Base-by-base conservation (phyloP, 2,888 invertebrate genomes). In the Tromatobia lineatoria region DNA sequence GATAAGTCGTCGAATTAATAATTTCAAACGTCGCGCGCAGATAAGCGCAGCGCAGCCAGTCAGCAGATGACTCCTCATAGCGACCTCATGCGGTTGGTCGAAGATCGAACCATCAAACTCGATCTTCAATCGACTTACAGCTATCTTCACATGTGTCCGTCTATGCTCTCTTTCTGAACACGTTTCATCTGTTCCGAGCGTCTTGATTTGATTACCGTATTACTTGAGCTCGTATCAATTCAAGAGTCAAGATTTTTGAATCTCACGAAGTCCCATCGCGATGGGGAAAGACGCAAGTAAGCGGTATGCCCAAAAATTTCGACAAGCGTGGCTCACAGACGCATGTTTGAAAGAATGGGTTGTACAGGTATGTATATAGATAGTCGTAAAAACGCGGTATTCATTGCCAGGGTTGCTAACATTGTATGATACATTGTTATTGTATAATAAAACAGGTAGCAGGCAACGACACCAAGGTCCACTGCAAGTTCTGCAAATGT, bases 271-370 rank as follows among this genome's bases (percentile, higher is more conserved):
- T 20, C 57, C 13, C 42, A 45, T 45, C 18, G 29, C n/a, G 20
- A 61, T 70, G n/a, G 78, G 38, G 11, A 70, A 78, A 52, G 47
- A 70, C 34, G 7, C 45, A 6, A 45, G 45, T 45, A 54, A 61
- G 45, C 47, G 15, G 10, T 76, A 69, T 20, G 29, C 23, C 29
- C 69, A 59, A 77, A 77, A 77, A 20, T 69, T 59, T 57, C 25
- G 77, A 29, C 7, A 59, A 29, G 20, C 11, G 15, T 69, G 77
- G 59, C 67, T 77, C 45, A 67, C 29, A 10, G 67, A 77, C 45
- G 18, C n/a, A 23, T 59, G 25, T 15, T 59, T 77, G 57, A 69
- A 59, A 77, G 77, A 77, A 15, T 77, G 77, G 69, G 69, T 77
- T 34, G 18, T 59, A 42, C 76, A 77, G 67, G 76, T 77, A 77